A percentile compares a stretch with the other conserved stretches of the same genome.
Conservation (phyloP, 1,140 invertebrate species). For the Sycobia sp. region DNA sequence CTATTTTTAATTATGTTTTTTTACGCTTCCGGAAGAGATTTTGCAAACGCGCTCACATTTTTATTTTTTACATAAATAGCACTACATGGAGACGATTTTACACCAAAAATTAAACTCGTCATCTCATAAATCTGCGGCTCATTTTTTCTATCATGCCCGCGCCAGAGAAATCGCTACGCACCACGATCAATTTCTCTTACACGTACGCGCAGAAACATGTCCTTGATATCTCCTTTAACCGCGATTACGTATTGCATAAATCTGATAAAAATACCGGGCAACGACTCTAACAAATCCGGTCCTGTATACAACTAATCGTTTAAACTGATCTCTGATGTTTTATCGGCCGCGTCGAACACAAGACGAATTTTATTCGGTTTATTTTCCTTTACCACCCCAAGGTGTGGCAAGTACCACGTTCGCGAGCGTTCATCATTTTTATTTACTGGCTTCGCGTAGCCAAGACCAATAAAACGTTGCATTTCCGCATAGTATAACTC, state of each 20-base stretch:
- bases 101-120: background rate
- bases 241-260: background rate
- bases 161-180: background rate
- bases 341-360: too few relatives aligned
- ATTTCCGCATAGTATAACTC: too few relatives aligned
- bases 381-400: background rate
- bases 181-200: background rate
- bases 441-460: background rate
- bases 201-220: too few relatives aligned
- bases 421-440: background rate
- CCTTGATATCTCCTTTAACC: slow-evolving; percentile 7
- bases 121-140: background rate
- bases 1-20: too few relatives aligned
- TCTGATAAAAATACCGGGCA: slow-evolving; percentile 1
- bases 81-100: too few relatives aligned
- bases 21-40: background rate
- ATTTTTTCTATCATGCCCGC: background rate
- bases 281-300: too few relatives aligned
- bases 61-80: too few relatives aligned
- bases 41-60: background rate
- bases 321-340: background rate
- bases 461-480: too few relatives aligned
- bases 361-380: background rate
- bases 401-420: background rate
- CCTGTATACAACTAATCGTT: too few relatives aligned